Percentiles rank a stretch among this genome's conserved stretches.
Evolutionary conservation across 2,888 invertebrate species (phyloP).

Genomic region (Parapristionchus giblindavisi): DNA sequence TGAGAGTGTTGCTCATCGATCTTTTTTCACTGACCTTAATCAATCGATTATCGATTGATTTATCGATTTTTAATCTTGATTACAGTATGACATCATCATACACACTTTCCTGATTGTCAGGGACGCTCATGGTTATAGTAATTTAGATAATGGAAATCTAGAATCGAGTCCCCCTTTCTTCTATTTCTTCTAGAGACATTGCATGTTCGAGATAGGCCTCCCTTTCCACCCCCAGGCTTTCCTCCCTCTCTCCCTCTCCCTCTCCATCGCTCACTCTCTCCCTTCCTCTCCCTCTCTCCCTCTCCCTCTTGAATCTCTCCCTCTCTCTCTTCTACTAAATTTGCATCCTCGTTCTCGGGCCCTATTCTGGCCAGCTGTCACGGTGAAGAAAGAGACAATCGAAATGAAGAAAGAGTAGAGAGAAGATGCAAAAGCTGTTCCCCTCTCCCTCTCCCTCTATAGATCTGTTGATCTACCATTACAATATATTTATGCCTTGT

Average conservation of each 20-base stretch:
- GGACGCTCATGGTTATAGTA: neutral
- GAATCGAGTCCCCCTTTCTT: neutral
- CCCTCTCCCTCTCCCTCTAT: too few species aligned
- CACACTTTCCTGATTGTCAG: neutral
- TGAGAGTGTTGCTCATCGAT: neutral
- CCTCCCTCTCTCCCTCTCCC: neutral
- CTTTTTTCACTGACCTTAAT: neutral
- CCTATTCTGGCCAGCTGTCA: neutral
- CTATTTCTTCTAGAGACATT: neutral
- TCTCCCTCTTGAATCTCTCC: too few species aligned
- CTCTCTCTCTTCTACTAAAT: too few species aligned
- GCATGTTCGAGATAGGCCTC: neutral
- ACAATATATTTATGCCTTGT: too few species aligned
- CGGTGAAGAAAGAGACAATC: slow-evolving; percentile 20
- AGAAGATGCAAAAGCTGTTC: too few species aligned
- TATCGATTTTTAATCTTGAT: neutral
- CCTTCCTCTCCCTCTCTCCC: too few species aligned
- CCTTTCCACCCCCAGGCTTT: neutral
- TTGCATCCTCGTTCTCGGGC: too few species aligned
- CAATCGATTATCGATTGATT: neutral
- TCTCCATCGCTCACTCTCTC: too few species aligned
- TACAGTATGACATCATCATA: neutral
- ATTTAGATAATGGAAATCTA: neutral
- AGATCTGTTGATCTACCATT: too few species aligned
- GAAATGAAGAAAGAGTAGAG: too few species aligned